A percentile compares a stretch with the other conserved stretches of the same genome.
phyloP scores from a whole-genome alignment of 2,113 vertebrate species.

The Ophiodon elongatus region DNA sequence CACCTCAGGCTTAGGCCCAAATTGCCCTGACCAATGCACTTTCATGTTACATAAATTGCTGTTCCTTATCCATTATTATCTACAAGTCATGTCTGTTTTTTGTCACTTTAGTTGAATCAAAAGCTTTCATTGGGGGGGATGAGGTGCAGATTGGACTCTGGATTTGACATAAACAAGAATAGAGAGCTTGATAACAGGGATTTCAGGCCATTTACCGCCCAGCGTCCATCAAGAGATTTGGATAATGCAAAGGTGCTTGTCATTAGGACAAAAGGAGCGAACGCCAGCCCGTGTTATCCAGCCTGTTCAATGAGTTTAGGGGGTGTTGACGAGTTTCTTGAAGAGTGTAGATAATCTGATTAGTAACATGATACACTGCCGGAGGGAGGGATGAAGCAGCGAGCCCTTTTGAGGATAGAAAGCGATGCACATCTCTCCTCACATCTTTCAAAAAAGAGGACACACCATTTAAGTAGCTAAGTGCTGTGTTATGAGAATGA shows the following conservation, averaged over 20 bases:
- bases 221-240: constrained; percentile 1
- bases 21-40: background rate
- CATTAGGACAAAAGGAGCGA: constrained; percentile 22
- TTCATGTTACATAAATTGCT: background rate
- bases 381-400: constrained; percentile 13
- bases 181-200: constrained; percentile 9
- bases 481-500: constrained; percentile 30
- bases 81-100: background rate
- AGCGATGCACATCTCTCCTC: constrained; percentile 25
- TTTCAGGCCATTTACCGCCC: constrained; percentile 11
- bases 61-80: background rate
- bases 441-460: constrained; percentile 35
- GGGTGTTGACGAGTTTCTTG: constrained; percentile 25
- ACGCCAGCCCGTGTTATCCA: constrained; percentile 3
- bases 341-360: constrained; percentile 69
- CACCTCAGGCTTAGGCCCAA: background rate
- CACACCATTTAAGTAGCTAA: constrained; percentile 31
- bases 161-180: background rate
- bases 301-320: constrained; percentile 16
- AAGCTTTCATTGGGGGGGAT: background rate
- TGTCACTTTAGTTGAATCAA: background rate
- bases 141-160: constrained; percentile 13
- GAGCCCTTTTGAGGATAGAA: constrained; percentile 38
- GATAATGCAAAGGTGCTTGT: constrained; percentile 5
- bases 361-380: constrained; percentile 65